Evolutionary conservation across 2,888 invertebrate species (phyloP).

Genomic region (Slavum lentiscoides): DNA sequence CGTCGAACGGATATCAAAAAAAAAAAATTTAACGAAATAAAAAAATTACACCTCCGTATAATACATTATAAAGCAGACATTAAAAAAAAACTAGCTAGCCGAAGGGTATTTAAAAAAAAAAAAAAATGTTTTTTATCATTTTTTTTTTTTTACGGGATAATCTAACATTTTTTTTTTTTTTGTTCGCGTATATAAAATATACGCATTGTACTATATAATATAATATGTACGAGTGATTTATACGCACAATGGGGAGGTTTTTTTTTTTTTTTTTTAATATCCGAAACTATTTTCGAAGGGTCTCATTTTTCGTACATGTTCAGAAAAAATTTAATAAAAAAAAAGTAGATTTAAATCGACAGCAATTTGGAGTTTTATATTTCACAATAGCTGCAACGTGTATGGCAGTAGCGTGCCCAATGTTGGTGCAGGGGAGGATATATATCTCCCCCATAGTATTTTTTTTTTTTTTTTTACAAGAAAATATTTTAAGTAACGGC

Average conservation of each 20-base stretch:
- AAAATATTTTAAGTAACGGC: too few relatives aligned
- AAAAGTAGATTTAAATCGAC: too few relatives aligned
- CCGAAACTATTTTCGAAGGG: neutral
- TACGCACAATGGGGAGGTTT: neutral
- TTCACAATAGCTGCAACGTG: too few relatives aligned
- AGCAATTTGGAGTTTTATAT: neutral
- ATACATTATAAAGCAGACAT: neutral
- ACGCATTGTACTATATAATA: neutral
- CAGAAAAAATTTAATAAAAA: neutral
- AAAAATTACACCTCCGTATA: constrained; percentile 9
- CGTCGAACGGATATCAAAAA: constrained; percentile 9
- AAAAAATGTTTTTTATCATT: neutral
- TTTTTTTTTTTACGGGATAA: constrained; percentile 6
- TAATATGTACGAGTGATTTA: too few relatives aligned
- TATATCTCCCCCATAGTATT: too few relatives aligned
- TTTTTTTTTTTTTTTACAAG: too few relatives aligned
- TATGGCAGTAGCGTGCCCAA: too few relatives aligned
- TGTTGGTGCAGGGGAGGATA: too few relatives aligned
- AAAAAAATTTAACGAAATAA: too few relatives aligned
- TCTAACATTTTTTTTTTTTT: constrained; percentile 5
- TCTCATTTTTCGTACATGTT: neutral
- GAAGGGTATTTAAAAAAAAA: constrained; percentile 1
- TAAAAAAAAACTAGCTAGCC: neutral
- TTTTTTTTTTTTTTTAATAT: neutral
- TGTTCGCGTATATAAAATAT: neutral